These are phyloP conservation scores for Diplazon laetatorius DNA, from an alignment of 2,888 invertebrate species.

Conservation along the genomic window DNA sequence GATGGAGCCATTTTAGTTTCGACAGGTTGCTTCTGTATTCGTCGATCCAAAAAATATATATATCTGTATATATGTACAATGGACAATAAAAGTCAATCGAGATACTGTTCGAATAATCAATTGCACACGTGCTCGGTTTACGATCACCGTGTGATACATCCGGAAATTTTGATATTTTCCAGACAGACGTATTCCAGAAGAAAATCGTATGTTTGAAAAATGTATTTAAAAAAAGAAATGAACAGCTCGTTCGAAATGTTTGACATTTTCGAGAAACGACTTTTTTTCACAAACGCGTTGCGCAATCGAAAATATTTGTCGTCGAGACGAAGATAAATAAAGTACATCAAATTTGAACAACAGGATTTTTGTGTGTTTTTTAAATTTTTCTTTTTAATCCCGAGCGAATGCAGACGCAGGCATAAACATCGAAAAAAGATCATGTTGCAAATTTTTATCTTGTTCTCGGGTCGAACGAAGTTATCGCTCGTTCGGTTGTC, in stretches of 20 bases:
- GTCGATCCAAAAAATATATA: constrained; percentile 19
- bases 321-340: too few species aligned
- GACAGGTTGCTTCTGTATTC: constrained; percentile 14
- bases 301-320: too few species aligned
- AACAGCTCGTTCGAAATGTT: constrained; percentile 6
- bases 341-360: too few species aligned
- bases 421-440: too few species aligned
- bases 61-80: constrained; percentile 3
- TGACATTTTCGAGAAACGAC: too few species aligned
- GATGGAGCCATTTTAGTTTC: constrained; percentile 11
- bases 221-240: constrained; percentile 16
- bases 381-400: too few species aligned
- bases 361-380: too few species aligned
- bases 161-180: constrained; percentile 32
- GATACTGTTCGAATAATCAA: constrained; percentile 33
- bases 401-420: too few species aligned
- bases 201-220: constrained; percentile 8
- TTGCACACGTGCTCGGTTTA: constrained; percentile 30
- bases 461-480: not conserved
- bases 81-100: constrained; percentile 14
- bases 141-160: constrained; percentile 27
- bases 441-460: not conserved
- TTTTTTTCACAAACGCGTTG: too few species aligned
- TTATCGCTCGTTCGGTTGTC: not conserved
- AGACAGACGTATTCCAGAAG: too few species aligned